These are phyloP conservation scores for Calliphora vicina DNA, from an alignment of 1,140 invertebrate genomes.

Conservation along the genomic window DNA sequence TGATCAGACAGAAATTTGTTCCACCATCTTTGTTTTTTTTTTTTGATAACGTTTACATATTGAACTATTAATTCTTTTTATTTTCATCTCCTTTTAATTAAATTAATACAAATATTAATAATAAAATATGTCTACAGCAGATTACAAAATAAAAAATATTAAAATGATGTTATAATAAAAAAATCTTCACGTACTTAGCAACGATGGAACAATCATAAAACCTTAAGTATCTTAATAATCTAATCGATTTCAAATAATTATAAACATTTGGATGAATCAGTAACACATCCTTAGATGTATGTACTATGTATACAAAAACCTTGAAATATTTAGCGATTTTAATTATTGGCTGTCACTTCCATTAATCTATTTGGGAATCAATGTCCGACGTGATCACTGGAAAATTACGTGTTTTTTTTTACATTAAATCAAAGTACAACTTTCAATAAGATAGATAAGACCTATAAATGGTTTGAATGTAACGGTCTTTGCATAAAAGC, in stretches of 20 bases:
- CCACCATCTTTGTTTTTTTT: not conserved
- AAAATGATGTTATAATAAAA: not conserved
- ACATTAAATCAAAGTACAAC: not conserved
- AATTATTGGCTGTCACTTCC: not conserved
- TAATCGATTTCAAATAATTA: too few relatives aligned
- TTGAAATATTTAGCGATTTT: not conserved
- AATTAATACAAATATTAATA: not conserved
- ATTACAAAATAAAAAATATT: not conserved
- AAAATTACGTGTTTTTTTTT: conserved; percentile 2
- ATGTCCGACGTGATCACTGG: not conserved
- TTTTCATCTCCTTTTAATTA: not conserved
- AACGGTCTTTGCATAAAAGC: not conserved
- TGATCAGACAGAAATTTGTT: not conserved
- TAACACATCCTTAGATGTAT: too few relatives aligned
- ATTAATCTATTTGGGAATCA: not conserved
- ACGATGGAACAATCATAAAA: not conserved
- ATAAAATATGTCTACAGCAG: not conserved
- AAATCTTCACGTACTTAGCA: not conserved
- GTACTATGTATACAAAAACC: not conserved
- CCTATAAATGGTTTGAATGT: not conserved
- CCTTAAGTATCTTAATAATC: too few relatives aligned
- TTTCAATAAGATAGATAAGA: not conserved
- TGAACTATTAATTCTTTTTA: conserved; percentile 6
- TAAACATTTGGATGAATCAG: too few relatives aligned
- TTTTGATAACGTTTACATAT: conserved; percentile 2